phyloP scores from a whole-genome alignment of 64 coral and sea anemone genomes.

The Dendrophyllia cribrosa region DNA sequence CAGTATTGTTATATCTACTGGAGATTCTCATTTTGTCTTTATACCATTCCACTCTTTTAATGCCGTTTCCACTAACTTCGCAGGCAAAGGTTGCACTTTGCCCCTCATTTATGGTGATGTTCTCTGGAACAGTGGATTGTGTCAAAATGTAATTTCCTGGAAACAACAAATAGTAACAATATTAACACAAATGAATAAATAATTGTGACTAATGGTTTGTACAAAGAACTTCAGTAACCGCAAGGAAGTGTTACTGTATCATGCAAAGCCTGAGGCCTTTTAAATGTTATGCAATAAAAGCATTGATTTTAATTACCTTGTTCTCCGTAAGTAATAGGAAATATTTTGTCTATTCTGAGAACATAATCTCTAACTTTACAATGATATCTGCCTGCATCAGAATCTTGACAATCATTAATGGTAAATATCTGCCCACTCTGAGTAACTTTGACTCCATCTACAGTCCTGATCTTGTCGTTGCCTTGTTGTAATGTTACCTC shows the following conservation, averaged over 20 bases:
- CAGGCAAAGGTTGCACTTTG: conserved; percentile 24
- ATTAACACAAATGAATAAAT: no score
- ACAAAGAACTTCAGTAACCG: no score
- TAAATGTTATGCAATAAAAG: neutral
- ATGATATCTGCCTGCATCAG: conserved; percentile 26
- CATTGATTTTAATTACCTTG: conserved; percentile 24
- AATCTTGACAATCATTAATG: conserved; percentile 45
- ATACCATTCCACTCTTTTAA: conserved; percentile 60
- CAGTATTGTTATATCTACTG: conserved; percentile 27
- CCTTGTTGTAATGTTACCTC: neutral
- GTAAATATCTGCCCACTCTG: conserved; percentile 75
- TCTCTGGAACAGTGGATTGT: conserved; percentile 33
- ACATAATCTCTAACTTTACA: conserved; percentile 18
- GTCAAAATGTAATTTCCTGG: neutral
- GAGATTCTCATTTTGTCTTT: conserved; percentile 59
- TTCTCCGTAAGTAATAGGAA: neutral
- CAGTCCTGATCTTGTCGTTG: neutral
- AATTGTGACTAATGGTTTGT: no score
- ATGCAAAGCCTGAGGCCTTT: no score
- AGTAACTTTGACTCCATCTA: conserved; percentile 71
- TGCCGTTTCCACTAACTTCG: conserved; percentile 11
- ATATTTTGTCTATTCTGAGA: neutral
- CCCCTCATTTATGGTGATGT: conserved; percentile 26
- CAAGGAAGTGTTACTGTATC: no score
- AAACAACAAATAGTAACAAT: no score